Evolutionary conservation across 2,113 vertebrate species (phyloP).

Genomic region (Benitochromis conjunctus): DNA sequence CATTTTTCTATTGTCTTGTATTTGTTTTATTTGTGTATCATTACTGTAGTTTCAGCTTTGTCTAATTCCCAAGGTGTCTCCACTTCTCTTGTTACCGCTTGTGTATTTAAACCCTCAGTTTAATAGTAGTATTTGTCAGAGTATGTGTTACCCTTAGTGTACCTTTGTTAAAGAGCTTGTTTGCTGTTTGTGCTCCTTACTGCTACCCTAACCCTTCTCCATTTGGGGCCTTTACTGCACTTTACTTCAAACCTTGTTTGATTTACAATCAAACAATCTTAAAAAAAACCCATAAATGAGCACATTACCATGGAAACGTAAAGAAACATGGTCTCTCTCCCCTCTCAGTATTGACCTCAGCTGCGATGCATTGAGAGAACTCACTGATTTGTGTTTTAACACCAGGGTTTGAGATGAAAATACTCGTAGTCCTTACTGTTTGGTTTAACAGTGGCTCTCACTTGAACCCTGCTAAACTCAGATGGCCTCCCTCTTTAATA

Average conservation of each 20-base stretch:
- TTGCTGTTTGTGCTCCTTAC: neutral
- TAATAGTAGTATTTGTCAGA: neutral
- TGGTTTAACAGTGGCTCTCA: neutral
- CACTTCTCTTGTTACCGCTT: neutral
- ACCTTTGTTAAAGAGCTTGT: neutral
- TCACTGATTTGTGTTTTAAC: neutral
- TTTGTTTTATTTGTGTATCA: neutral
- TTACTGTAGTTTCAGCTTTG: neutral
- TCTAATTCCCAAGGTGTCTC: neutral
- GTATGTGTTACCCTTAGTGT: neutral
- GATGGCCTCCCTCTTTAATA: neutral
- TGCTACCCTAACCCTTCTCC: neutral
- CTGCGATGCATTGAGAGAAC: neutral
- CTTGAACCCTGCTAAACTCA: neutral
- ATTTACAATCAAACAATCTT: neutral
- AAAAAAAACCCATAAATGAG: neutral
- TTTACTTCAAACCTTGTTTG: neutral
- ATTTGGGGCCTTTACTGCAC: rapidly evolving
- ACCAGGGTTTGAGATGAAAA: neutral
- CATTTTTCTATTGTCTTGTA: neutral
- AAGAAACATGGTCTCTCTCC: neutral
- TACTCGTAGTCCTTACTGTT: neutral
- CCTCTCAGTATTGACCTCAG: neutral
- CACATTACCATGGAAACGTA: neutral
- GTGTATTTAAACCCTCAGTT: neutral